phyloP scores from a whole-genome alignment of 2,888 invertebrate species.

The Caenorhabditis sp. region DNA sequence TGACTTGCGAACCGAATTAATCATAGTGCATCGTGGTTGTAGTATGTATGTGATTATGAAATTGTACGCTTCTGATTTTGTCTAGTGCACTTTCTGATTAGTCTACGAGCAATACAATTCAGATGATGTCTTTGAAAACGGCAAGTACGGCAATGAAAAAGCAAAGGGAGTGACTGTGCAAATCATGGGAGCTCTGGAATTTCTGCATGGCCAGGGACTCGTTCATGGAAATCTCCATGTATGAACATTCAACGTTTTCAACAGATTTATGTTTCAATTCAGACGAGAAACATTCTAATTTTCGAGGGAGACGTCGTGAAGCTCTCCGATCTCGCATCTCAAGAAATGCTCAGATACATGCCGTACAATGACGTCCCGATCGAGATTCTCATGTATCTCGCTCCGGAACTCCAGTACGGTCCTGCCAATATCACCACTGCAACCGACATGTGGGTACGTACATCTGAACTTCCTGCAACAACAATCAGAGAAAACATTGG shows the following conservation, averaged over 20 bases:
- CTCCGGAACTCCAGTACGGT: no score
- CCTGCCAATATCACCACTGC: no score
- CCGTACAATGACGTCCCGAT: no score
- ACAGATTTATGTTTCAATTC: background rate
- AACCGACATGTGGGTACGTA: no score
- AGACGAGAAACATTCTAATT: conserved; percentile 19
- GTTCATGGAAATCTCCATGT: conserved; percentile 30
- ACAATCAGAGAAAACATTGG: no score
- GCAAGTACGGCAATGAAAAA: background rate
- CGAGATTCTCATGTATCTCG: no score
- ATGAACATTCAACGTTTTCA: background rate
- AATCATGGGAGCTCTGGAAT: conserved; percentile 3
- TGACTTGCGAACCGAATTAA: background rate
- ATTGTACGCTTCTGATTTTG: background rate
- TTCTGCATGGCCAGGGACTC: conserved; percentile 1
- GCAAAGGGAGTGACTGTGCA: conserved; percentile 2
- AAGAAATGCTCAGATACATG: no score
- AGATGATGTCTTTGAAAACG: background rate
- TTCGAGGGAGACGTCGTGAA: conserved; percentile 5
- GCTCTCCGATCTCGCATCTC: conserved; percentile 16
- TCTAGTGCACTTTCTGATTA: background rate
- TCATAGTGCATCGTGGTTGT: background rate
- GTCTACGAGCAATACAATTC: background rate
- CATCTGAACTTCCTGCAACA: no score
- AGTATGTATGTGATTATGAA: background rate